Percentiles rank a stretch among this genome's conserved stretches.
Evolutionary conservation across 2,113 vertebrate species (phyloP).

Genomic region (Physeter macrocephalus): DNA sequence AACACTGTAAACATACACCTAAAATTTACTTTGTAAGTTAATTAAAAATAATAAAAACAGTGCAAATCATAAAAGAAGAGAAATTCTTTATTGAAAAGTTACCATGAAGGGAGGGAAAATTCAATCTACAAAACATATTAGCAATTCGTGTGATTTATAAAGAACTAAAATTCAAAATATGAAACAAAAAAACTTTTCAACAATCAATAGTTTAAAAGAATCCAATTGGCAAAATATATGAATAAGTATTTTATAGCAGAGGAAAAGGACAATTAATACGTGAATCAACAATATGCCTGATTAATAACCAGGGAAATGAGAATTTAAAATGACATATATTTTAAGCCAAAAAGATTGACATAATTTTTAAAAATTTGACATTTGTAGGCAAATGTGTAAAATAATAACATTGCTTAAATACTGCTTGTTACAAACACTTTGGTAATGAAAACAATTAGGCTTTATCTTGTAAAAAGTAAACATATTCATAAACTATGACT

Average conservation of each 20-base stretch:
- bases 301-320: neutral
- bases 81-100: neutral
- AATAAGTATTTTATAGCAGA: accelerated
- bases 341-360: neutral
- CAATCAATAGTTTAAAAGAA: neutral
- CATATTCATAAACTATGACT: neutral
- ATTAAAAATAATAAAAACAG: neutral
- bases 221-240: accelerated
- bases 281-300: accelerated
- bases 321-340: neutral
- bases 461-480: neutral
- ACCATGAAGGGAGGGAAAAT: neutral
- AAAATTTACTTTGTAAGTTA: accelerated
- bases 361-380: neutral
- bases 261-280: accelerated
- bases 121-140: too few species aligned
- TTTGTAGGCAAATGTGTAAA: neutral
- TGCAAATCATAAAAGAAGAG: too few species aligned
- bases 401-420: neutral
- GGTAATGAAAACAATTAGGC: neutral
- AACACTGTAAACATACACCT: neutral
- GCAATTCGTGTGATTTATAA: neutral
- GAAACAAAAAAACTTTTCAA: neutral
- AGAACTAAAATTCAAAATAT: neutral
- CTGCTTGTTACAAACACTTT: neutral